Conservation (phyloP, 2,113 vertebrate genomes). For the Monopterus albus region DNA sequence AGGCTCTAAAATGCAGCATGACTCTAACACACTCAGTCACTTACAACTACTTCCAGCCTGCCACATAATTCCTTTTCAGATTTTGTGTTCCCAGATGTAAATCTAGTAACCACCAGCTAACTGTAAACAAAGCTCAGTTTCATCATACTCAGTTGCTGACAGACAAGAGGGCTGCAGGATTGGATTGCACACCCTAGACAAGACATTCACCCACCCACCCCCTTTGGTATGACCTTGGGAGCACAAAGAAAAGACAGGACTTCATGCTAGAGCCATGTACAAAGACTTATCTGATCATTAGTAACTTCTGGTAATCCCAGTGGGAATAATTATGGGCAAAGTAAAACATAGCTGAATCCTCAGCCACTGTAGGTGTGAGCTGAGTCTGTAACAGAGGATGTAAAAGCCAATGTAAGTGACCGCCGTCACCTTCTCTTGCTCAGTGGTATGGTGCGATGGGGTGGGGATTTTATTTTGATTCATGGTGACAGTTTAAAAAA, state of each 20-base stretch:
- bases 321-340: constrained; percentile 38
- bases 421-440: not conserved
- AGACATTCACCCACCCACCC: not conserved
- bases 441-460: constrained; percentile 9
- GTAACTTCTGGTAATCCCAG: constrained; percentile 29
- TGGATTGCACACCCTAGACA: constrained; percentile 41
- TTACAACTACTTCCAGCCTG: constrained; percentile 17
- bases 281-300: constrained; percentile 57
- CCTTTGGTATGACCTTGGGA: constrained; percentile 35
- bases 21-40: constrained; percentile 1
- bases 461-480: constrained; percentile 58
- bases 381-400: not conserved
- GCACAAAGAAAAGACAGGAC: constrained; percentile 54
- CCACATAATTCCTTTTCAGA: constrained; percentile 45
- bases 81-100: constrained; percentile 43
- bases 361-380: too few species aligned
- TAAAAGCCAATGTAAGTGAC: not conserved
- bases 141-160: constrained; percentile 8
- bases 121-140: constrained; percentile 37
- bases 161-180: constrained; percentile 22
- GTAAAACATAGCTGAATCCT: constrained; percentile 17
- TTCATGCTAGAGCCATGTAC: constrained; percentile 43
- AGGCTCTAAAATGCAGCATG: not conserved
- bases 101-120: constrained; percentile 6
- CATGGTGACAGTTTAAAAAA: constrained; percentile 68